Evolutionary conservation across 2,797 vertebrate species (phyloP).

Genomic region (Rhinoraja longicauda): DNA sequence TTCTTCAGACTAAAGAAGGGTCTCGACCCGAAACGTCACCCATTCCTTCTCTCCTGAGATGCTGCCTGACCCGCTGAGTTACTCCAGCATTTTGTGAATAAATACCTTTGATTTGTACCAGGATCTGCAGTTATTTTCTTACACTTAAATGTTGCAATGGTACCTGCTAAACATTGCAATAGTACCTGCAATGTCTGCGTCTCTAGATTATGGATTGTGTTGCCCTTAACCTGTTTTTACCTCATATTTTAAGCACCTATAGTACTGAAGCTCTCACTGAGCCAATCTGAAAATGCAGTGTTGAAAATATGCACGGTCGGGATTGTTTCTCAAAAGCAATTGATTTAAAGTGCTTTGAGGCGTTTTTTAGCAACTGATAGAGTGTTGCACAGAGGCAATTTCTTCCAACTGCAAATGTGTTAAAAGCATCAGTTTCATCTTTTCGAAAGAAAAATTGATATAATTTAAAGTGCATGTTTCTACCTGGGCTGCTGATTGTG

Average conservation of each 20-base stretch:
- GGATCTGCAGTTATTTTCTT: no score
- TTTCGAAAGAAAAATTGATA: background rate
- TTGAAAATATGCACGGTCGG: background rate
- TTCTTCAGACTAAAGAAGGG: no score
- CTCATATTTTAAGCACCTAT: background rate
- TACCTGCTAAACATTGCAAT: no score
- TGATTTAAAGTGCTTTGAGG: background rate
- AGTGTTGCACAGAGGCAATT: background rate
- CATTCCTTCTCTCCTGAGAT: no score
- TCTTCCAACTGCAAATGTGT: background rate
- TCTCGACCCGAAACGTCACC: no score
- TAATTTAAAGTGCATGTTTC: background rate
- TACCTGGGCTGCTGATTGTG: background rate
- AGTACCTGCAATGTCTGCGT: no score
- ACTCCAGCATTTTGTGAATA: no score
- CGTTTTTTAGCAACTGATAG: background rate
- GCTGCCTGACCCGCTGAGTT: no score
- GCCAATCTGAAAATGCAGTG: background rate
- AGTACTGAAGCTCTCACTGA: background rate
- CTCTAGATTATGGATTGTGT: background rate
- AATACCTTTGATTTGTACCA: no score
- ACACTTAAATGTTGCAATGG: no score
- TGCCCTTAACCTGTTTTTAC: background rate
- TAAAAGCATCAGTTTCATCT: background rate
- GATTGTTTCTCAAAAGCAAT: background rate